phyloP scores from a whole-genome alignment of 2,113 vertebrate genomes.

The Cynopterus brachyotis region DNA sequence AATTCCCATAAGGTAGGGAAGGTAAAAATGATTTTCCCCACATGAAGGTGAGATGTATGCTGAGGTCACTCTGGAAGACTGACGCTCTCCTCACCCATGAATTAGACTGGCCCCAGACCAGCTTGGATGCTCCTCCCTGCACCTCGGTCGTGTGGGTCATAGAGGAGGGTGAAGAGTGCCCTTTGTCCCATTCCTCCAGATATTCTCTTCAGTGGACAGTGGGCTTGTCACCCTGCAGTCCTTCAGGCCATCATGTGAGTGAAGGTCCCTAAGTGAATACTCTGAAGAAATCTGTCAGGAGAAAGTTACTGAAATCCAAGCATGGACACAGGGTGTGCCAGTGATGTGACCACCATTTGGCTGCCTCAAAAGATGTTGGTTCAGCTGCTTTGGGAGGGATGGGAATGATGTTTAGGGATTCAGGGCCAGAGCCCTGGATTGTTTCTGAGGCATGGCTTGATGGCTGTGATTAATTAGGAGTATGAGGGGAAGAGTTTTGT shows the following conservation, averaged over 20 bases:
- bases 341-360: conserved; percentile 75
- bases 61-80: background rate
- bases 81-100: background rate
- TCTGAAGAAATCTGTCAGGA: conserved; percentile 55
- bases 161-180: conserved; percentile 41
- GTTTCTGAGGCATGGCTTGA: conserved; percentile 34
- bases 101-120: background rate
- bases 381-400: conserved; percentile 76
- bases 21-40: background rate
- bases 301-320: conserved; percentile 47
- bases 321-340: conserved; percentile 35
- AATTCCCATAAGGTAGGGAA: background rate
- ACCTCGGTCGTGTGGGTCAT: background rate
- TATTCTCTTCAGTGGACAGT: conserved; percentile 55
- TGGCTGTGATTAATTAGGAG: conserved; percentile 62
- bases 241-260: conserved; percentile 28
- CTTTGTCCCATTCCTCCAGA: conserved; percentile 65
- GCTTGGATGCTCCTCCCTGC: background rate
- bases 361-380: conserved; percentile 70
- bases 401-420: conserved; percentile 66
- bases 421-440: background rate
- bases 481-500: background rate
- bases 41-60: background rate
- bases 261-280: background rate
- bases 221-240: conserved; percentile 48